A percentile compares a stretch with the other conserved stretches of the same genome.
phyloP scores from a whole-genome alignment of 2,113 vertebrate species.

The Crocuta crocuta region DNA sequence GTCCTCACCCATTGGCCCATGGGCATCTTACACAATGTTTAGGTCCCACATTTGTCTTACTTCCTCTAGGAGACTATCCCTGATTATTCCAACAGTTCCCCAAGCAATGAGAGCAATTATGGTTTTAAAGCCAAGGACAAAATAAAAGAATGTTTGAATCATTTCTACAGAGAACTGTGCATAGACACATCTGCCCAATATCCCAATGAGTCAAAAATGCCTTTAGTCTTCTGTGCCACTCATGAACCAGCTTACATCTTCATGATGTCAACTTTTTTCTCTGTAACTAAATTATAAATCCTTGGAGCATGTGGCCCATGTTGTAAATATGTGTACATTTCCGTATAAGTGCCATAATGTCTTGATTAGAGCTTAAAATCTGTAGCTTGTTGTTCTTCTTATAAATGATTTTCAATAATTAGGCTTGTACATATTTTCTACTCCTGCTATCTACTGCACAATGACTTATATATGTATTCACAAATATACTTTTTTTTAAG shows the following conservation, averaged over 20 bases:
- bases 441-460: background rate
- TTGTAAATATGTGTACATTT: background rate
- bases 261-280: background rate
- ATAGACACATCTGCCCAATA: background rate
- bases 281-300: slow-evolving; percentile 1
- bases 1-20: background rate
- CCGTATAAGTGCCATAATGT: background rate
- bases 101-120: background rate
- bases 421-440: background rate
- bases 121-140: slow-evolving; percentile 22
- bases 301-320: background rate
- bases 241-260: background rate
- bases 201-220: background rate
- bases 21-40: background rate
- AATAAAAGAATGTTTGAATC: background rate
- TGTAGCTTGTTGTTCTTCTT: background rate
- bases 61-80: background rate
- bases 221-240: background rate
- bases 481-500: background rate
- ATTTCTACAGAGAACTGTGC: background rate
- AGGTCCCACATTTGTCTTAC: background rate
- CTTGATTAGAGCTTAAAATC: background rate
- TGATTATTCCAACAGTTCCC: background rate
- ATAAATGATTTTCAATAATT: background rate
- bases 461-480: background rate